Evolutionary conservation across 2,888 invertebrate genomes (phyloP).

Genomic region (Linyphia triangularis): DNA sequence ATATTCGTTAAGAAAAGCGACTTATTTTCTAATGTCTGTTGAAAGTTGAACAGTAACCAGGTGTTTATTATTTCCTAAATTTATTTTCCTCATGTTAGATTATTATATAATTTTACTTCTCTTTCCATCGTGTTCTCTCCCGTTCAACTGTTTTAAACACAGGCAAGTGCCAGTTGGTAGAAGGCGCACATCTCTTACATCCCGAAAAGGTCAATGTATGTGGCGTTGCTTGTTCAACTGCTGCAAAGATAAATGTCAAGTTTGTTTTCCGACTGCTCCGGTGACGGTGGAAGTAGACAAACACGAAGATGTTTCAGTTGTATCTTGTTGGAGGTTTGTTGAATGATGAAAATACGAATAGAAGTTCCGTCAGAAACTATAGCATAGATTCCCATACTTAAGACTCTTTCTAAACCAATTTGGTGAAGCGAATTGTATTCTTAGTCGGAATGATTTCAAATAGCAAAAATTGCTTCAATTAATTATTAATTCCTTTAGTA

Average conservation of each 20-base stretch:
- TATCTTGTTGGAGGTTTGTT: not conserved
- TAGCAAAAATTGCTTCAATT: no score
- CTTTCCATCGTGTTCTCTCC: not conserved
- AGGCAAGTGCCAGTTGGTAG: no score
- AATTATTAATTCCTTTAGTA: no score
- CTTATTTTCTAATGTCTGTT: no score
- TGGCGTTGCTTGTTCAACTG: constrained; percentile 68
- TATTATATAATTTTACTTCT: not conserved
- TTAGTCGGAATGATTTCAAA: no score
- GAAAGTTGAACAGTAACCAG: no score
- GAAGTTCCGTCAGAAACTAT: not conserved
- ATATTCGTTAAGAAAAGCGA: no score
- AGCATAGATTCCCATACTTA: no score
- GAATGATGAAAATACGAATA: not conserved
- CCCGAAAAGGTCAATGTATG: constrained; percentile 48
- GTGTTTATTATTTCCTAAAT: not conserved
- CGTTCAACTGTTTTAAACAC: no score
- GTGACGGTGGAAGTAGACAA: constrained; percentile 13
- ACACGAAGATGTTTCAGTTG: constrained; percentile 1
- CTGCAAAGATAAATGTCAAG: constrained; percentile 69
- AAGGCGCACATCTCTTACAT: not conserved
- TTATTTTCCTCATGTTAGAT: not conserved
- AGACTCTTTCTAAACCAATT: no score
- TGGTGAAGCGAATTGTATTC: no score
- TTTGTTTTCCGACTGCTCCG: constrained; percentile 54